phyloP scores from a whole-genome alignment of 2,888 invertebrate genomes.

The Sympetrum striolatum region DNA sequence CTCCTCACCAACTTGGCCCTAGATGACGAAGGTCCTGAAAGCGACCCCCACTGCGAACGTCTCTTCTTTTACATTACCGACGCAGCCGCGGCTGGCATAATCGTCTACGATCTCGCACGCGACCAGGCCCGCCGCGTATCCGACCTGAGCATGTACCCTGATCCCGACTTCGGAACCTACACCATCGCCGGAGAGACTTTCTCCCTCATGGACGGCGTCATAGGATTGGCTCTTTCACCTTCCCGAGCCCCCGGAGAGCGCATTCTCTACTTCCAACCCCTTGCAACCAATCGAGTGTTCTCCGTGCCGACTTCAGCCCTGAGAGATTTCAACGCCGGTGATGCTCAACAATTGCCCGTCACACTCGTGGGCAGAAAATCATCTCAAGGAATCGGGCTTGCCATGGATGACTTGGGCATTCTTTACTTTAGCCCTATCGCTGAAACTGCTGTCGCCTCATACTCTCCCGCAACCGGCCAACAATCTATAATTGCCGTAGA shows the following conservation, averaged over 20 bases:
- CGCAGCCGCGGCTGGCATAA: conserved; percentile 74
- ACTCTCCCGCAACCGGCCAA: conserved; percentile 55
- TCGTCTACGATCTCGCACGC: conserved; percentile 72
- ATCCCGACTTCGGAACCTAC: conserved; percentile 79
- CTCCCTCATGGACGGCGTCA: conserved; percentile 78
- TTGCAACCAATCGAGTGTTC: conserved; percentile 78
- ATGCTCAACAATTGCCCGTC: not conserved
- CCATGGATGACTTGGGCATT: conserved; percentile 55
- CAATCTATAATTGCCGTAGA: conserved; percentile 53
- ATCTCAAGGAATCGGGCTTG: conserved; percentile 53
- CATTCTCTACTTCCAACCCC: conserved; percentile 73
- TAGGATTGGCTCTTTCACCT: conserved; percentile 67
- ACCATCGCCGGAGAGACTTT: conserved; percentile 73
- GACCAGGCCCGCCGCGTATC: conserved; percentile 82
- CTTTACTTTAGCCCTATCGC: conserved; percentile 57
- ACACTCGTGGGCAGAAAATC: conserved; percentile 47
- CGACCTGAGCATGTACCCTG: conserved; percentile 85
- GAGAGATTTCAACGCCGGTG: conserved; percentile 61
- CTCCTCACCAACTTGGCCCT: conserved; percentile 80
- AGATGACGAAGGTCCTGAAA: conserved; percentile 61
- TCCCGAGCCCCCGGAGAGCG: conserved; percentile 30
- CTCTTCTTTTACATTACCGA: conserved; percentile 78
- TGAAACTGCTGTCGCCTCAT: conserved; percentile 57
- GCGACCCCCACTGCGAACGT: conserved; percentile 57
- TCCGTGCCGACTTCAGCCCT: conserved; percentile 78